phyloP scores from a whole-genome alignment of 2,797 vertebrate genomes.

The Labroides dimidiatus region DNA sequence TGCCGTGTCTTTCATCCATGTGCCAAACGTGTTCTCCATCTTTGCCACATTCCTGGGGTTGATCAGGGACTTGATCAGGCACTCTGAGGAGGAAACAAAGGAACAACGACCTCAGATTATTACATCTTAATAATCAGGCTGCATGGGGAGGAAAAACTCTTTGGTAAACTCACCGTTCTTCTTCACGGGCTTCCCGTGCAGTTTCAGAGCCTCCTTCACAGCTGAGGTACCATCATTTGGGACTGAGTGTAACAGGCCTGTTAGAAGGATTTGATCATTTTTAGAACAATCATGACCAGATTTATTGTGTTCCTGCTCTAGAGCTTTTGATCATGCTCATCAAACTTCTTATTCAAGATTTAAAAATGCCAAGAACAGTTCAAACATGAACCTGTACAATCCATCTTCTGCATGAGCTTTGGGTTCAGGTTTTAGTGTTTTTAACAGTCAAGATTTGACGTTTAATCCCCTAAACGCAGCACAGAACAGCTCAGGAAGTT shows the following conservation, averaged over 20 bases:
- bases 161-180: constrained; percentile 81
- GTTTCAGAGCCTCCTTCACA: constrained; percentile 79
- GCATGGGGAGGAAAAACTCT: not conserved
- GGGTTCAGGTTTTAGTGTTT: too few species aligned
- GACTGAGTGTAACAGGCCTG: constrained; percentile 75
- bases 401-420: too few species aligned
- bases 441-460: too few species aligned
- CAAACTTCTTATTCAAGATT: not conserved
- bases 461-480: too few species aligned
- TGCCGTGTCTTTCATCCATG: constrained; percentile 93
- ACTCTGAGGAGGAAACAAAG: constrained; percentile 79
- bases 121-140: not conserved
- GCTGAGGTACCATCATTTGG: constrained; percentile 89
- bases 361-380: not conserved
- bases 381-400: too few species aligned
- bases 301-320: too few species aligned
- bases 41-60: constrained; percentile 87
- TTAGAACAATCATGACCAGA: too few species aligned
- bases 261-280: not conserved
- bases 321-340: not conserved
- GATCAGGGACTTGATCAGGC: constrained; percentile 88
- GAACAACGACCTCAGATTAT: not conserved
- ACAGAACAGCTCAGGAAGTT: too few species aligned
- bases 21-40: constrained; percentile 89
- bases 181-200: constrained; percentile 55